A percentile compares a stretch with the other conserved stretches of the same genome.
phyloP scores from a whole-genome alignment of 2,888 invertebrate genomes.

The Drosophila phalerata region DNA sequence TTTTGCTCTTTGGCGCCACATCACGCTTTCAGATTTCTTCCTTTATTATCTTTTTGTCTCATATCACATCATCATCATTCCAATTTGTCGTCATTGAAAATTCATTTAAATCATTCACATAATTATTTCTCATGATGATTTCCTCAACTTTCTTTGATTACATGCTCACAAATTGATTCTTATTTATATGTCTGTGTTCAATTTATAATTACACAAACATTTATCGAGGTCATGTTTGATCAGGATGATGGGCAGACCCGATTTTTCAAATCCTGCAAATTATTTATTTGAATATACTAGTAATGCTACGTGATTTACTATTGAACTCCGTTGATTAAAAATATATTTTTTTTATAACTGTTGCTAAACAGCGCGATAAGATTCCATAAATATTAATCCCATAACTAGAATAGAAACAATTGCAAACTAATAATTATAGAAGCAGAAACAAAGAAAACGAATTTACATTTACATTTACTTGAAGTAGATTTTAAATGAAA shows the following conservation, averaged over 20 bases:
- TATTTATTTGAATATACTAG: not conserved
- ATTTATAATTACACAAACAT: not conserved
- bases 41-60: not conserved
- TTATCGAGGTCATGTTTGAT: not conserved
- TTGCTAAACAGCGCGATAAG: not conserved
- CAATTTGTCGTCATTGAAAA: constrained; percentile 47
- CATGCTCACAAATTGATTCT: not conserved
- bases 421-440: not conserved
- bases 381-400: no score
- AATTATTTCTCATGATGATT: constrained; percentile 26
- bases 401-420: no score
- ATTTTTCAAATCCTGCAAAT: no score
- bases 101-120: constrained; percentile 50
- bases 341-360: not conserved
- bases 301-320: not conserved
- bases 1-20: constrained; percentile 46
- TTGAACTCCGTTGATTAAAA: not conserved
- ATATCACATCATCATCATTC: constrained; percentile 29
- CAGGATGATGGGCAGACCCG: not conserved
- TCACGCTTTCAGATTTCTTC: constrained; percentile 26
- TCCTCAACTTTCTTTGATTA: constrained; percentile 16
- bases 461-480: not conserved
- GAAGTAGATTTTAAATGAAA: not conserved
- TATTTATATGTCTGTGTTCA: not conserved
- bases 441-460: not conserved